phyloP scores from a whole-genome alignment of 2,888 invertebrate species.

The Melipona bicolor region DNA sequence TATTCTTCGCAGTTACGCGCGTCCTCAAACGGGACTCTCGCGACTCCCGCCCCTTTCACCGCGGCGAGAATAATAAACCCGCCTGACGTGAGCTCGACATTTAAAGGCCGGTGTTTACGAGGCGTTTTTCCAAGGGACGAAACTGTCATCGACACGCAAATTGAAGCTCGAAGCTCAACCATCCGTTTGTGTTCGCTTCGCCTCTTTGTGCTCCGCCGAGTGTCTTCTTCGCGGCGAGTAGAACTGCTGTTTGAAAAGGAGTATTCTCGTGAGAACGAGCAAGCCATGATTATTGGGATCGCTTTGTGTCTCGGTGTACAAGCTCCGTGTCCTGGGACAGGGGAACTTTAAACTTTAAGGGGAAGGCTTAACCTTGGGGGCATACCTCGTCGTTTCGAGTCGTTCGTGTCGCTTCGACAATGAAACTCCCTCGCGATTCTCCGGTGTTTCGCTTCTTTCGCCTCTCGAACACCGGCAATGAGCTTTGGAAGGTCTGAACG shows the following conservation, averaged over 20 bases:
- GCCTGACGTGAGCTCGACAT: not conserved
- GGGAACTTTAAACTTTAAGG: slow-evolving; percentile 27
- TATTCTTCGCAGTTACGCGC: not conserved
- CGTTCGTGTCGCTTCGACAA: slow-evolving; percentile 12
- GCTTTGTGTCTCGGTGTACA: slow-evolving; percentile 7
- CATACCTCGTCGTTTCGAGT: not conserved
- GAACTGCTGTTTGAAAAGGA: slow-evolving; percentile 25
- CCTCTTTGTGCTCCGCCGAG: slow-evolving; percentile 15
- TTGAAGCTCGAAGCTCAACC: slow-evolving; percentile 22
- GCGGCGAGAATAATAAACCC: not conserved
- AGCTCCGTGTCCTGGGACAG: slow-evolving; percentile 5
- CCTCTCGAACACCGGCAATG: not conserved
- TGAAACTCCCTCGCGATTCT: slow-evolving; percentile 18
- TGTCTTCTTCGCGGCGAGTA: slow-evolving; percentile 19
- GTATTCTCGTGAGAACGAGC: slow-evolving; percentile 33
- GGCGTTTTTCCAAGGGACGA: slow-evolving; percentile 11
- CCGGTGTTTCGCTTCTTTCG: not conserved
- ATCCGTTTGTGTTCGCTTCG: slow-evolving; percentile 8
- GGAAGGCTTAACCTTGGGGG: slow-evolving; percentile 22
- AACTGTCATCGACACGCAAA: slow-evolving; percentile 35
- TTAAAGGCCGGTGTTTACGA: slow-evolving; percentile 10
- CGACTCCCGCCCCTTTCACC: not conserved
- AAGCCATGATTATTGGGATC: slow-evolving; percentile 37
- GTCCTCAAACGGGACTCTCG: not conserved
- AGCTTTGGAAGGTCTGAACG: not conserved